Conservation (phyloP, 2,113 vertebrate genomes). For the Xyrauchen texanus region DNA sequence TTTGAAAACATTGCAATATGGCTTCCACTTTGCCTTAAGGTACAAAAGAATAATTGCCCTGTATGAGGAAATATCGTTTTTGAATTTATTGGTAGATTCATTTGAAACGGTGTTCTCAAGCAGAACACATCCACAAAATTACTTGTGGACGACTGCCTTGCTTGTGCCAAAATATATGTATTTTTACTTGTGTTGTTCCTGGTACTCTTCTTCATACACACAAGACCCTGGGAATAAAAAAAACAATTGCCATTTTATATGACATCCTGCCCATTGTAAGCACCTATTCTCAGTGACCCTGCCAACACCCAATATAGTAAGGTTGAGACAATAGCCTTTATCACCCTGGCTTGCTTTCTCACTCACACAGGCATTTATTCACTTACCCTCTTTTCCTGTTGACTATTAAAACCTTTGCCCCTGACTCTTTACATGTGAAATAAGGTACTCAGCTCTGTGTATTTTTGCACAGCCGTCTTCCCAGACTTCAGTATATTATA, state of each 20-base stretch:
- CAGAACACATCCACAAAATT: no score
- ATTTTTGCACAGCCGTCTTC: background rate
- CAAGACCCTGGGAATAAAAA: slow-evolving; percentile 55
- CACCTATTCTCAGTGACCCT: slow-evolving; percentile 51
- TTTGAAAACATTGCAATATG: background rate
- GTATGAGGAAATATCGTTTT: background rate
- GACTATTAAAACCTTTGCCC: slow-evolving; percentile 31
- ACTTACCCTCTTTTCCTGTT: slow-evolving; percentile 30
- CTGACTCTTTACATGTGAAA: slow-evolving; percentile 4
- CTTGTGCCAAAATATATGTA: background rate
- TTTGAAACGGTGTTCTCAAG: no score
- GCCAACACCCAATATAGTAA: slow-evolving; percentile 63
- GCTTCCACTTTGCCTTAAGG: background rate
- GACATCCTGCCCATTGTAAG: slow-evolving; percentile 67
- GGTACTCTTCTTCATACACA: slow-evolving; percentile 46
- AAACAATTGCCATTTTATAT: slow-evolving; percentile 62
- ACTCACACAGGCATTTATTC: slow-evolving; percentile 19
- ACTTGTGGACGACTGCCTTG: background rate
- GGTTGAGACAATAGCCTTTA: slow-evolving; percentile 62
- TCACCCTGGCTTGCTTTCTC: slow-evolving; percentile 26
- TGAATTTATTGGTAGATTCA: background rate
- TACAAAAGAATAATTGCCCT: background rate
- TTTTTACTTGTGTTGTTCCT: background rate
- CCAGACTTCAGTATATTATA: background rate
- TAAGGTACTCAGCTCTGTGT: background rate